Evolutionary conservation across 2,888 invertebrate genomes (phyloP).

Genomic region (Chorisops tibialis): DNA sequence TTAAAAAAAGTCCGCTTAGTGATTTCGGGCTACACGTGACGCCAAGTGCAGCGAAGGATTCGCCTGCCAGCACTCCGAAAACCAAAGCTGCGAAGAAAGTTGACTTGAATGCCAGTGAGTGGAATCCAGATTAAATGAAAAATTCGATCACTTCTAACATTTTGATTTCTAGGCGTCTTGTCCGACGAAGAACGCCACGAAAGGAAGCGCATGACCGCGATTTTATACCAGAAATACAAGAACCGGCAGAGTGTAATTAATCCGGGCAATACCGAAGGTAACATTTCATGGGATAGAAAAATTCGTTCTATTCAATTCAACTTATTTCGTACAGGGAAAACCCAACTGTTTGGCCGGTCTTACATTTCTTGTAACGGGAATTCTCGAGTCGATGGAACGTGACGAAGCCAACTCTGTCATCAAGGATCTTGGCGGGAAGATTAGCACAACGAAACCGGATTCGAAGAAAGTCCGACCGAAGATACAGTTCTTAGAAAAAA

Average conservation of each 20-base stretch:
- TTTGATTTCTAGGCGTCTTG: constrained; percentile 39
- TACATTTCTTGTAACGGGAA: constrained; percentile 77
- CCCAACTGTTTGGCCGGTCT: constrained; percentile 68
- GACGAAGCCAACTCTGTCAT: constrained; percentile 74
- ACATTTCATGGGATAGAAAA: constrained; percentile 5
- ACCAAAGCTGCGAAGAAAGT: constrained; percentile 22
- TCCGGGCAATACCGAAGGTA: constrained; percentile 77
- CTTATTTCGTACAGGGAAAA: constrained; percentile 57
- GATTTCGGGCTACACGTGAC: constrained; percentile 3
- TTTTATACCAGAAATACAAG: constrained; percentile 71
- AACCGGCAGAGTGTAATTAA: constrained; percentile 76
- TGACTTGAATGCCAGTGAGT: constrained; percentile 45
- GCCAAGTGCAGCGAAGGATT: neutral
- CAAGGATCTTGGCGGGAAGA: constrained; percentile 74
- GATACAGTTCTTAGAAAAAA: constrained; percentile 35
- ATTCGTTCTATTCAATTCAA: neutral
- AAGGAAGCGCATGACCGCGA: constrained; percentile 62
- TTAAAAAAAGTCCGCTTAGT: constrained; percentile 11
- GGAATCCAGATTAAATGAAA: neutral
- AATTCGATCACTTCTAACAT: neutral
- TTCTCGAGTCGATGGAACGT: constrained; percentile 81
- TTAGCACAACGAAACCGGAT: constrained; percentile 74
- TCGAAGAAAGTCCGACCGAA: constrained; percentile 17
- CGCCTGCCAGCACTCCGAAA: neutral
- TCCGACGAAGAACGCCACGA: constrained; percentile 67